Percentiles rank a stretch among this genome's conserved stretches.
phyloP scores from a whole-genome alignment of 2,888 invertebrate species.

The Hirtodrosophila duncani region DNA sequence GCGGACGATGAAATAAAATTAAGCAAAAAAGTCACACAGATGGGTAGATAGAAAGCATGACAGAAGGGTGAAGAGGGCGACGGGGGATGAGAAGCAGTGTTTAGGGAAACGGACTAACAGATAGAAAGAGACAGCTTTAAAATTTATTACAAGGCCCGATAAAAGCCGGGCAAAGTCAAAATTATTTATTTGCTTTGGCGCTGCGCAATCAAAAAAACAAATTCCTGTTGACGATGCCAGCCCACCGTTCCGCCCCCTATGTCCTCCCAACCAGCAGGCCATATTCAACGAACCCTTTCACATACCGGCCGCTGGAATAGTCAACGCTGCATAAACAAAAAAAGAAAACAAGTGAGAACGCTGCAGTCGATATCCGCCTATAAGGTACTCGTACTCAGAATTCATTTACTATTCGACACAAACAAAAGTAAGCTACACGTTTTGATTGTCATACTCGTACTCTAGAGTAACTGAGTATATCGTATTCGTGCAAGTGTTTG shows the following conservation, averaged over 20 bases:
- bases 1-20: slow-evolving; percentile 49
- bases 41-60: not conserved
- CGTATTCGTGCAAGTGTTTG: too few relatives aligned
- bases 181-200: slow-evolving; percentile 53
- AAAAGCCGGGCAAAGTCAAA: slow-evolving; percentile 33
- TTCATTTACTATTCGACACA: too few relatives aligned
- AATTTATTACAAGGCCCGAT: slow-evolving; percentile 57
- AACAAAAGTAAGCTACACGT: too few relatives aligned
- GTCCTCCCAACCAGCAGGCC: too few relatives aligned
- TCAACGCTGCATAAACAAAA: slow-evolving; percentile 43
- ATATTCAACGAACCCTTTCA: not conserved
- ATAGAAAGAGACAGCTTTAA: slow-evolving; percentile 23
- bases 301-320: slow-evolving; percentile 21
- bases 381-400: too few relatives aligned
- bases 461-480: too few relatives aligned
- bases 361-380: too few relatives aligned
- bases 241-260: too few relatives aligned
- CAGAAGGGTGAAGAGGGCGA: not conserved
- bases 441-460: too few relatives aligned
- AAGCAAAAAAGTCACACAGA: slow-evolving; percentile 28
- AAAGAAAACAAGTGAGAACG: slow-evolving; percentile 14
- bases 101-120: too few relatives aligned
- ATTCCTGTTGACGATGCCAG: too few relatives aligned
- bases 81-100: slow-evolving; percentile 3
- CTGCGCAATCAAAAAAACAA: not conserved